phyloP scores from a whole-genome alignment of 2,888 invertebrate genomes.

The Ophraella communa region DNA sequence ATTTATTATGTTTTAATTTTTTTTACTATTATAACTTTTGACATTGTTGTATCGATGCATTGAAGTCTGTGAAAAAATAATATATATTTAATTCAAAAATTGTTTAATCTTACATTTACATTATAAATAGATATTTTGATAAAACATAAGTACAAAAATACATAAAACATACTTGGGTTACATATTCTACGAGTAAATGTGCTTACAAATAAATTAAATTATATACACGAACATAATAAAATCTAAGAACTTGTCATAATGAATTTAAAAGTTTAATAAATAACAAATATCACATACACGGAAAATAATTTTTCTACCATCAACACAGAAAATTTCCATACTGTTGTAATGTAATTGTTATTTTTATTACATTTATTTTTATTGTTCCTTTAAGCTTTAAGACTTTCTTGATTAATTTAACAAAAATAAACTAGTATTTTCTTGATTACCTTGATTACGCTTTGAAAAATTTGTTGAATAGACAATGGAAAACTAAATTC shows the following conservation, averaged over 20 bases:
- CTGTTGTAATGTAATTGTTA: too few species aligned
- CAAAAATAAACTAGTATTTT: too few species aligned
- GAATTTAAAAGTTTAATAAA: not conserved
- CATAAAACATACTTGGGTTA: not conserved
- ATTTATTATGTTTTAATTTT: too few species aligned
- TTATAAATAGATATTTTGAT: not conserved
- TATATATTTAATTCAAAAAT: not conserved
- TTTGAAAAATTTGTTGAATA: too few species aligned
- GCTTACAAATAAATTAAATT: not conserved
- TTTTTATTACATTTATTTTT: too few species aligned
- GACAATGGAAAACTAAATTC: too few species aligned
- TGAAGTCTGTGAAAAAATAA: not conserved
- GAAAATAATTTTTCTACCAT: too few species aligned
- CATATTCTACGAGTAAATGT: not conserved
- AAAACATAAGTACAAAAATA: not conserved
- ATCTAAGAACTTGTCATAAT: not conserved
- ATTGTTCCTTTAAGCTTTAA: too few species aligned
- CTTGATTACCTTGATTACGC: too few species aligned
- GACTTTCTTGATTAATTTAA: too few species aligned
- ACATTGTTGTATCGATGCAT: not conserved
- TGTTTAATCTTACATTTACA: not conserved
- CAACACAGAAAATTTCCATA: too few species aligned
- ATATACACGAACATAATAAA: not conserved
- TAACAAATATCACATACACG: not conserved
- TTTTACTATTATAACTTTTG: too few species aligned